These are phyloP conservation scores for Morpho achilles DNA, from an alignment of 2,888 invertebrate genomes.

Conservation along the genomic window DNA sequence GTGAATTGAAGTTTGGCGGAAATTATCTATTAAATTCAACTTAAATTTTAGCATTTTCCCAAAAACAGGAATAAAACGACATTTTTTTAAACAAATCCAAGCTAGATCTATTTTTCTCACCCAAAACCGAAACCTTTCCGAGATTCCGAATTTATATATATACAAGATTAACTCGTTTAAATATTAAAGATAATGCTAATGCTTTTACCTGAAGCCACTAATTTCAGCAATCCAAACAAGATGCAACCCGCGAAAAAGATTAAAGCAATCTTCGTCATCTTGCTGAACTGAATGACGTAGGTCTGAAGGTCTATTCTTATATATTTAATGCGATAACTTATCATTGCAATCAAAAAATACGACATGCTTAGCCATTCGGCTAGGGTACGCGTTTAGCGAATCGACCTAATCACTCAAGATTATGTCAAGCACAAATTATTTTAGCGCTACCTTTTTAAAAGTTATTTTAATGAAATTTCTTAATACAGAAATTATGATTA, in stretches of 20 bases:
- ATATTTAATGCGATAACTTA: conserved; percentile 32
- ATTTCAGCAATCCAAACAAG: conserved; percentile 24
- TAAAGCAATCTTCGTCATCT: conserved; percentile 27
- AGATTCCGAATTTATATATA: no score
- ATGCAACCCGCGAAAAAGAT: conserved; percentile 18
- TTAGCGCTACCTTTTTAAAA: no score
- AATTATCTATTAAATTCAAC: no score
- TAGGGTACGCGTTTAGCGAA: conserved; percentile 36
- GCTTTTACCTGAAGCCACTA: conserved; percentile 22
- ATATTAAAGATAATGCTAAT: not conserved
- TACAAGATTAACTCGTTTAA: no score
- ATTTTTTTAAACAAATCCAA: no score
- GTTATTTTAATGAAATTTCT: no score
- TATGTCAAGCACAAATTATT: conserved; percentile 2
- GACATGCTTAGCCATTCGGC: conserved; percentile 39
- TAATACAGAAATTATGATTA: no score
- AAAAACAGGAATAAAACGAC: no score
- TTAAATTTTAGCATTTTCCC: no score
- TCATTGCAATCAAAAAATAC: conserved; percentile 34
- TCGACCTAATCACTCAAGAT: conserved; percentile 16
- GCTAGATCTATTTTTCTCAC: no score
- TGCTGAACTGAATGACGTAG: conserved; percentile 19
- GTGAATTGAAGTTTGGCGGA: no score
- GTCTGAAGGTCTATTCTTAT: conserved; percentile 14
- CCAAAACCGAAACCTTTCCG: no score